Evolutionary conservation across 1,140 invertebrate genomes (phyloP), one percentile per base, ranked within the genome.

Genomic region (Brachionus plicatilis): DNA sequence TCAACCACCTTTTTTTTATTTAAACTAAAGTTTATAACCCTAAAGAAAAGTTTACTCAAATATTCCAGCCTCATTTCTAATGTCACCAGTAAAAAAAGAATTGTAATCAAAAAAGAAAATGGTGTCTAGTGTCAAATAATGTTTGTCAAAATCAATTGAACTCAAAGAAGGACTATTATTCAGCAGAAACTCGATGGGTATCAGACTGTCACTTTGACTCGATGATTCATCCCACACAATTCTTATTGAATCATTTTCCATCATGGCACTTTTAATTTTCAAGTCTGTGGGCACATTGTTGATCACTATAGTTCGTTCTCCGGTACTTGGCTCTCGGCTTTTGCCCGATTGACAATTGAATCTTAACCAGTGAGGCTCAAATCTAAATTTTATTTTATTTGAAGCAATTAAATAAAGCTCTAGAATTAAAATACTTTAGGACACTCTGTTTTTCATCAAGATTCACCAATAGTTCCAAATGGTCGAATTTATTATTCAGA

Each of bases 331-430:
- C 43, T 82, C 37, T 82, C 53, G n/a, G 12, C 79, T 82, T 47
- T 45, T 41, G 37, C 33, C 50, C n/a, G 79, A 82, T 68, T 82
- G 53, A 37, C 79, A 82, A 45, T 82, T 82, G 33, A 82, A 82
- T 65, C 79, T 20, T 3, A 82, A 27, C 79, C 79, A 82, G 60
- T 82, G 53, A n/a, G 79, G 53, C 7, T 82, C 27, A 20, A 82
- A 82, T 47, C 79, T 82, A 33, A 50, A 66, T 24, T 66, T 66
- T 0, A 27, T 66, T 27, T 12, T 7, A 27, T 12, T 66, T 37
- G 33, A 24, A 66, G 27, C 60, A 66, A 3, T 66, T 20, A 27
- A 66, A 27, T 66, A 12, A 24, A 27, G 17, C 12, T 37, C 33
- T 37, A 17, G 47, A n/a, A 53, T 53, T 53, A 27, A 27, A 4